Conservation (phyloP, 2,797 vertebrate genomes). For the Poecilia picta region DNA sequence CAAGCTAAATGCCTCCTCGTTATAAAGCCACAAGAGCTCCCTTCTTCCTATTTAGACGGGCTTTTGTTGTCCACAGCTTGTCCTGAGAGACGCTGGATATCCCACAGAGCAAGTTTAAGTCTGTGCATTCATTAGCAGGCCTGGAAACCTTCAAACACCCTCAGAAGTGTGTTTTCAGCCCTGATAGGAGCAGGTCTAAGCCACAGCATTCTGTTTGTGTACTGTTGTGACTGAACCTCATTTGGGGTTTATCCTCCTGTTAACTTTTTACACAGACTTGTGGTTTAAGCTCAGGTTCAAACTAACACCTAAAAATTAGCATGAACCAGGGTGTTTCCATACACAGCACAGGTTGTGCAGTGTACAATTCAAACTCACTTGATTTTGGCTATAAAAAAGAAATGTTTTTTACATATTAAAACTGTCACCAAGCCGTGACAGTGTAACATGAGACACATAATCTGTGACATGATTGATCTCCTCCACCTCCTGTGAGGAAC, state of each 20-base stretch:
- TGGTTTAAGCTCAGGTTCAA: not conserved
- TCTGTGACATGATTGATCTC: no score
- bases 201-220: not conserved
- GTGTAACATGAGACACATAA: no score
- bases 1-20: slow-evolving; percentile 40
- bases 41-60: slow-evolving; percentile 46
- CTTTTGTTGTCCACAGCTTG: slow-evolving; percentile 53
- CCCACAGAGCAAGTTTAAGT: slow-evolving; percentile 46
- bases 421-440: no score
- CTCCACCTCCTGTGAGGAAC: no score
- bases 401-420: no score
- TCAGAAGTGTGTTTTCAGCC: slow-evolving; percentile 28
- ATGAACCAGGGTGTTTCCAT: not conserved
- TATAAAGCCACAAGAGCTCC: slow-evolving; percentile 39
- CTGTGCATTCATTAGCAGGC: slow-evolving; percentile 48
- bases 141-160: slow-evolving; percentile 14
- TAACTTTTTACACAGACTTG: not conserved
- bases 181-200: slow-evolving; percentile 6
- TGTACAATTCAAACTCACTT: not conserved
- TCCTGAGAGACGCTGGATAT: slow-evolving; percentile 43
- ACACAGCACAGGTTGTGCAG: not conserved
- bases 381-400: not conserved
- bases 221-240: not conserved
- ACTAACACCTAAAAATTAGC: not conserved
- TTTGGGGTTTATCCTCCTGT: not conserved